These are phyloP conservation scores for Botia kubotai DNA, from an alignment of 2,797 vertebrate species.

Conservation along the genomic window DNA sequence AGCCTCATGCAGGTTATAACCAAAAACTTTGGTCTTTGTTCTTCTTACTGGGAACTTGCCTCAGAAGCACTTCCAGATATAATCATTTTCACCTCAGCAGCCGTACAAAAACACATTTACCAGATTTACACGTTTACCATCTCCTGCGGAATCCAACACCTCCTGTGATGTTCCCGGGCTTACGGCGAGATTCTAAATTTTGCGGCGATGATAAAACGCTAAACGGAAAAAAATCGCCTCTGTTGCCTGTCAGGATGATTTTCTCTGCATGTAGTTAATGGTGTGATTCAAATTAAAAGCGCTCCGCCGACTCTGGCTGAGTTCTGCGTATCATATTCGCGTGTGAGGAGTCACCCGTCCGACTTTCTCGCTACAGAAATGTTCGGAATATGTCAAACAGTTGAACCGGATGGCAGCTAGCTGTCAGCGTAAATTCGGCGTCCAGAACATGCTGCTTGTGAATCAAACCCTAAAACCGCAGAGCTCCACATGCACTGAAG, in stretches of 20 bases:
- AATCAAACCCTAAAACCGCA: constrained; percentile 30
- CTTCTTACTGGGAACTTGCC: constrained; percentile 29
- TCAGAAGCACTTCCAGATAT: constrained; percentile 57
- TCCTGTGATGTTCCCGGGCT: constrained; percentile 39
- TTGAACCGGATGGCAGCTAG: constrained; percentile 22
- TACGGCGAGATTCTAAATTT: constrained; percentile 4
- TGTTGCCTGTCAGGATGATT: neutral
- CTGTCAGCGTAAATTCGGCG: constrained; percentile 8
- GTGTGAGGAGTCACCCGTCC: neutral
- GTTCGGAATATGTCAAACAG: constrained; percentile 21
- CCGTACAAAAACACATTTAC: constrained; percentile 44
- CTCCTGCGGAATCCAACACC: constrained; percentile 26
- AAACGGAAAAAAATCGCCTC: neutral
- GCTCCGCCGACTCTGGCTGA: neutral
- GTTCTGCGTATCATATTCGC: neutral
- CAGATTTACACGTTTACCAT: constrained; percentile 34
- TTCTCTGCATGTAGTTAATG: neutral
- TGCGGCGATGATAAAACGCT: neutral
- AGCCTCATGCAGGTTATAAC: constrained; percentile 41
- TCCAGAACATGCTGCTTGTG: constrained; percentile 17
- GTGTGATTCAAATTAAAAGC: neutral
- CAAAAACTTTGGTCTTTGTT: constrained; percentile 33
- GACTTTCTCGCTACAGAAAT: neutral
- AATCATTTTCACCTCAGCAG: constrained; percentile 54
- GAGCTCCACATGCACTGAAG: constrained; percentile 1